phyloP scores from a whole-genome alignment of 2,113 vertebrate genomes.

The Spilogale gracilis region DNA sequence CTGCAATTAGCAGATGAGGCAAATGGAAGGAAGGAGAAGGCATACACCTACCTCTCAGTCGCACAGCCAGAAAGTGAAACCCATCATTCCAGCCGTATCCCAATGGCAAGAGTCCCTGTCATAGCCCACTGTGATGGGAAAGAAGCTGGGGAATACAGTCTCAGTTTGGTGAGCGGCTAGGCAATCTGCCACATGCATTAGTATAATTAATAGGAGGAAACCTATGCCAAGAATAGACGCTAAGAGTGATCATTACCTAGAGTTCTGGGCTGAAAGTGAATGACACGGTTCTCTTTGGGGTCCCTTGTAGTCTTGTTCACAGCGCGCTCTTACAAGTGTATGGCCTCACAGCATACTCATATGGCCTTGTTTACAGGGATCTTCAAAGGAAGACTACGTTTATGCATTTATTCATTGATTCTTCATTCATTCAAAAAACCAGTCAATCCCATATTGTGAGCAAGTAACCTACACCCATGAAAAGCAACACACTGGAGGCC shows the following conservation, averaged over 20 bases:
- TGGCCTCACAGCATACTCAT: not conserved
- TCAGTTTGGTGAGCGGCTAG: not conserved
- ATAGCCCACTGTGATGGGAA: not conserved
- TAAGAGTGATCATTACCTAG: not conserved
- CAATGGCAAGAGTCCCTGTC: not conserved
- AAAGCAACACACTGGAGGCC: not conserved
- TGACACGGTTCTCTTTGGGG: not conserved
- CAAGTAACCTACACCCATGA: not conserved
- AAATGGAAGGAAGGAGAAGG: not conserved
- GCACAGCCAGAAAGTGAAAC: not conserved
- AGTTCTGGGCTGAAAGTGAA: constrained; percentile 10
- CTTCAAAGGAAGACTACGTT: not conserved
- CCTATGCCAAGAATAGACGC: not conserved
- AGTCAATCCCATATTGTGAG: not conserved
- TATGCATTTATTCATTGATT: not conserved
- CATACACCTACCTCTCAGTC: not conserved
- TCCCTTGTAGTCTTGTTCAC: not conserved
- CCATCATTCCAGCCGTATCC: not conserved
- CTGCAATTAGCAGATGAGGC: not conserved
- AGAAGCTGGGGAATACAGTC: not conserved
- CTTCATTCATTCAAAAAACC: constrained; percentile 28
- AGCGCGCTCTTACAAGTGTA: not conserved
- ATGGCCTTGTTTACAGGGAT: not conserved
- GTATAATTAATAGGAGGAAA: constrained; percentile 17
- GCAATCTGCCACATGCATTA: not conserved